Base-by-base conservation (phyloP, 2,113 vertebrate species). In the Daphoenositta chrysoptera region DNA sequence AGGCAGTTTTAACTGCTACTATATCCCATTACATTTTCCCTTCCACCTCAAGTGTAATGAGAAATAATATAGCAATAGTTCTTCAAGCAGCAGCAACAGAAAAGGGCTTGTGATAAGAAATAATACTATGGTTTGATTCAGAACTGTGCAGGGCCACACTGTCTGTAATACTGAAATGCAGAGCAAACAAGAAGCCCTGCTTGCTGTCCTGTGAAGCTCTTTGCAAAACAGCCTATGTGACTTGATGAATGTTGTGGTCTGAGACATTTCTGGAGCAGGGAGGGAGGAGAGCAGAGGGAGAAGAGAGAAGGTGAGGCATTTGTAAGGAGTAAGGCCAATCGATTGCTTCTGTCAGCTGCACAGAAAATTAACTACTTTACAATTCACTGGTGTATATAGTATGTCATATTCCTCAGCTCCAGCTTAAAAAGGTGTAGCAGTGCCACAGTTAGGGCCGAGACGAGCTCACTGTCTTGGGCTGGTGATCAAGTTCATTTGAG, bases 291-390 rank as follows among this genome's bases (percentile, higher is more conserved):
- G 31, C 47, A 47, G 28, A 53, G 33, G 26, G 40, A 82, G 28
- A 69, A 63, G 54, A 78, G 53, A 37, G 63, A 87, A 85, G 40
- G 78, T 47, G 75, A 93, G 24, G 65, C 26, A 20, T 77, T 84
- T 91, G 13, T 44, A 40, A 84, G 51, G 40, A 90, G 47, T 9
- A 48, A 50, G 63, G 45, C 64, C 12, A 42, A 56, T 89, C 1
- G 2, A 89, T 92, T 76, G 64, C 42, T 78, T 21, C 72, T 90
- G 78, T 92, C 79, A 78, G n/a, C 79, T 92, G 69, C 77, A 56
- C 40, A 61, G 72, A 83, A 86, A 75, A 96, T 83, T 71, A 93
- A 92, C 61, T 86, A 48, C 93, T 96, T 92, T 92, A 83, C 92
- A 90, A 90, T 90, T 94, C 88, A 96, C 92, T 96, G 53, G 53